Evolutionary conservation across 2,113 vertebrate genomes (phyloP).

Genomic region (Clarias batrachus): DNA sequence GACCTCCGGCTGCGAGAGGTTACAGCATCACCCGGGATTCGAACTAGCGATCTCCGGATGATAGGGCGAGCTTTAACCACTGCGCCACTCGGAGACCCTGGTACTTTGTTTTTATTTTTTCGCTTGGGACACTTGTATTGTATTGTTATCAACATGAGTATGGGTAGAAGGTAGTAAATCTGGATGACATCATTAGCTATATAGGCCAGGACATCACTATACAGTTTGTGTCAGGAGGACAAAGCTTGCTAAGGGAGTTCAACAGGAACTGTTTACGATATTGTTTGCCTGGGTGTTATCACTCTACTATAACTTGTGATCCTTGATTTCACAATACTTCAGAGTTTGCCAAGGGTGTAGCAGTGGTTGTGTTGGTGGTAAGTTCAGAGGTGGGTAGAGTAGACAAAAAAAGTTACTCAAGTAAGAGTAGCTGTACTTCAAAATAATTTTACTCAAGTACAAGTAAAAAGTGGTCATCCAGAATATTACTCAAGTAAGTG

Average conservation of each 20-base stretch:
- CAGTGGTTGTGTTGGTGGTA: not conserved
- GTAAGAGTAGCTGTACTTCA: no score
- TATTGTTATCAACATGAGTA: not conserved
- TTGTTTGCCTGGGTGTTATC: not conserved
- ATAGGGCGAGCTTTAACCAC: no score
- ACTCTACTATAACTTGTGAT: not conserved
- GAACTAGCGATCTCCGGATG: no score
- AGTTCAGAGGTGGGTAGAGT: not conserved
- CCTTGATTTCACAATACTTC: not conserved
- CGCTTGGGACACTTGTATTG: not conserved
- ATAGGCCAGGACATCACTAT: not conserved
- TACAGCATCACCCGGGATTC: no score
- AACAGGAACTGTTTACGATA: not conserved
- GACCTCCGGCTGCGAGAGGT: no score
- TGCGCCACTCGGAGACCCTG: no score
- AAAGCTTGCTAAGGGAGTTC: not conserved
- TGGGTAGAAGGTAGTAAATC: not conserved
- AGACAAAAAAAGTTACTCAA: no score
- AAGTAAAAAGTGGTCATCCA: no score
- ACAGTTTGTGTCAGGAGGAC: not conserved
- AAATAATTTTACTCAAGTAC: no score
- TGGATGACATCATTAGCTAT: not conserved
- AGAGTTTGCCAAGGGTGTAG: not conserved
- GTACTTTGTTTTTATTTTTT: not conserved
- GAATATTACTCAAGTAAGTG: no score